A percentile compares a stretch with the other conserved stretches of the same genome.
phyloP scores from a whole-genome alignment of 2,113 vertebrate species.

The Amphiprion ocellaris region DNA sequence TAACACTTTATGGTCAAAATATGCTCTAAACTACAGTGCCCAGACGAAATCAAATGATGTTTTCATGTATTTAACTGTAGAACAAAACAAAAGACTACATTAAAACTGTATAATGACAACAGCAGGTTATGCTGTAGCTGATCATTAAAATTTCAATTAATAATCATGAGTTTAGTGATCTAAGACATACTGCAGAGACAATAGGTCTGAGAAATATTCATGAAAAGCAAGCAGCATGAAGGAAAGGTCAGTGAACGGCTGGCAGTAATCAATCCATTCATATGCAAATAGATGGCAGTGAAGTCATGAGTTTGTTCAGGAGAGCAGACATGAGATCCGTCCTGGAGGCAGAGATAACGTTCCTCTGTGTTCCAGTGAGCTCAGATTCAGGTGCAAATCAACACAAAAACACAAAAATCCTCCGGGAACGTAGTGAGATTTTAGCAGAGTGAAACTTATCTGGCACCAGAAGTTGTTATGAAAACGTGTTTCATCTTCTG shows the following conservation, averaged over 20 bases:
- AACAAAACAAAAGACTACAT: not conserved
- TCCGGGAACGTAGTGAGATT: slow-evolving; percentile 1
- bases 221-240: slow-evolving; percentile 2
- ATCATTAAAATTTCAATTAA: slow-evolving; percentile 17
- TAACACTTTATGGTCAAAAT: not conserved
- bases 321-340: slow-evolving; percentile 38
- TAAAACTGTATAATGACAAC: not conserved
- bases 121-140: not conserved
- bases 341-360: slow-evolving; percentile 40
- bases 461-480: not conserved
- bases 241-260: slow-evolving; percentile 64
- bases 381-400: slow-evolving; percentile 26
- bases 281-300: slow-evolving; percentile 51
- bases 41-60: not conserved
- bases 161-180: not conserved
- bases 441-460: not conserved
- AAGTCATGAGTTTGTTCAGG: slow-evolving; percentile 28
- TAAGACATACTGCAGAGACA: slow-evolving; percentile 28
- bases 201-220: slow-evolving; percentile 60
- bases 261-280: slow-evolving; percentile 52
- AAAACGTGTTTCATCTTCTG: not conserved
- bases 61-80: not conserved
- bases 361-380: slow-evolving; percentile 16
- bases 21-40: not conserved
- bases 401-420: not conserved